Evolutionary conservation across 2,888 invertebrate species (phyloP).

Genomic region (Metopia argyrocephala): DNA sequence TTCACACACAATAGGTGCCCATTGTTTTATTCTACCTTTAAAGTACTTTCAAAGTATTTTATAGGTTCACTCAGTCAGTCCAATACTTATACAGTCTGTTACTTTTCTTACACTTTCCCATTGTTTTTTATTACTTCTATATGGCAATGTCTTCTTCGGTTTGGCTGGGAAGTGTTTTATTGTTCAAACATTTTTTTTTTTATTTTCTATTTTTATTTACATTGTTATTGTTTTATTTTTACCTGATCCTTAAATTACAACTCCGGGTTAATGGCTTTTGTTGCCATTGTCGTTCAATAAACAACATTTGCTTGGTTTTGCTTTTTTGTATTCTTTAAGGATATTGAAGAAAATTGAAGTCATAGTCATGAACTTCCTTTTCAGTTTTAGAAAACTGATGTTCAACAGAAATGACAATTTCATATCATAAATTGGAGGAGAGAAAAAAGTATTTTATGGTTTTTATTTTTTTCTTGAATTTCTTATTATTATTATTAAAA

Average conservation of each 20-base stretch:
- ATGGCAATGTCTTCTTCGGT: background rate
- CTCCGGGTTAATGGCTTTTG: constrained; percentile 29
- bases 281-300: constrained; percentile 17
- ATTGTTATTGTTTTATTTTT: background rate
- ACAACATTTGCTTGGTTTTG: background rate
- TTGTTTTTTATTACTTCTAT: constrained; percentile 3
- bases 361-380: constrained; percentile 38
- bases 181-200: background rate
- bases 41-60: background rate
- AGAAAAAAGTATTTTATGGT: too few species aligned
- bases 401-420: background rate
- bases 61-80: background rate
- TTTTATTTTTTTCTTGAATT: too few species aligned
- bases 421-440: too few species aligned
- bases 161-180: constrained; percentile 7
- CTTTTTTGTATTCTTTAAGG: background rate
- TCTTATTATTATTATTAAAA: too few species aligned
- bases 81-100: background rate
- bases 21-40: background rate
- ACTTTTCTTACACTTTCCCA: background rate
- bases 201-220: background rate
- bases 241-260: constrained; percentile 21
- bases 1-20: constrained; percentile 14
- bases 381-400: background rate
- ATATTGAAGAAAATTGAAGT: constrained; percentile 28